Evolutionary conservation across 1,140 invertebrate genomes (phyloP).

Genomic region (Nixonia krombeini): DNA sequence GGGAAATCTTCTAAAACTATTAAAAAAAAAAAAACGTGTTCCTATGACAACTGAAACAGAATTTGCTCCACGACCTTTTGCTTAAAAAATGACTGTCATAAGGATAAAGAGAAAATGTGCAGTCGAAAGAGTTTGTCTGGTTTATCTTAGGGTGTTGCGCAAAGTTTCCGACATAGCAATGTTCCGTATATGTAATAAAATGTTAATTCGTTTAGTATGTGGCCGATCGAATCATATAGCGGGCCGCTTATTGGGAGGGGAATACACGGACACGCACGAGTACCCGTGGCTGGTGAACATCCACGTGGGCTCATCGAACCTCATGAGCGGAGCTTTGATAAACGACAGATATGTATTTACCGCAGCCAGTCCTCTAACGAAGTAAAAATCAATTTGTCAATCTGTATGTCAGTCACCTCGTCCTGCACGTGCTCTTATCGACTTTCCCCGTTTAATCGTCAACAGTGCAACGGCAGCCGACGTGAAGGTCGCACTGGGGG

Average conservation of each 20-base stretch:
- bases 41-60: too few species aligned
- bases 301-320: constrained; percentile 49
- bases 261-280: constrained; percentile 68
- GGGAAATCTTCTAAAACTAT: too few species aligned
- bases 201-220: constrained; percentile 59
- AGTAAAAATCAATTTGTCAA: constrained; percentile 56
- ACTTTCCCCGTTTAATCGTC: constrained; percentile 7
- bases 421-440: neutral
- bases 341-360: constrained; percentile 75
- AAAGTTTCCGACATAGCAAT: too few species aligned
- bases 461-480: constrained; percentile 66
- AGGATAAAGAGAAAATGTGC: too few species aligned
- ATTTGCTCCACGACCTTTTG: too few species aligned
- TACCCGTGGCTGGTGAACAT: constrained; percentile 74
- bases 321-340: constrained; percentile 70
- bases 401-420: too few species aligned
- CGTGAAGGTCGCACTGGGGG: constrained; percentile 72
- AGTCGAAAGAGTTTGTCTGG: too few species aligned
- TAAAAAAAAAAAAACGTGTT: too few species aligned
- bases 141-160: too few species aligned
- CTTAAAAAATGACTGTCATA: too few species aligned
- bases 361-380: constrained; percentile 68
- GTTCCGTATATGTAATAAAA: too few species aligned
- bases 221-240: constrained; percentile 60
- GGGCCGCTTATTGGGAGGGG: constrained; percentile 66